These are phyloP conservation scores for Pedicia rivosa DNA, from an alignment of 2,888 invertebrate species.

Conservation along the genomic window DNA sequence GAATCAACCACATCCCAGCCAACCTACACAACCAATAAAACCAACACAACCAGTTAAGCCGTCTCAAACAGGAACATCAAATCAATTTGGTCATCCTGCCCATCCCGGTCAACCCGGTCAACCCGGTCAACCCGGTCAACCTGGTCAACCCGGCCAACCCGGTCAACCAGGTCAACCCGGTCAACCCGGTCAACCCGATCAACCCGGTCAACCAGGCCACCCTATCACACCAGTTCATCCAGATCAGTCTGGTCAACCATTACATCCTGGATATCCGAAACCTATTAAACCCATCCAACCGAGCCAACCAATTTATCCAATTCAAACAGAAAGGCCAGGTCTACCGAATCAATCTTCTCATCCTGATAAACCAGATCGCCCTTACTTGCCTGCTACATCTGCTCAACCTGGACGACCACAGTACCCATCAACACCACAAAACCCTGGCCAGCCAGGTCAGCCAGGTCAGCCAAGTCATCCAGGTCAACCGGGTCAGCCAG, in stretches of 20 bases:
- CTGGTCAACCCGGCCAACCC: conserved; percentile 22
- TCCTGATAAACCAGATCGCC: no score
- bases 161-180: conserved; percentile 37
- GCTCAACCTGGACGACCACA: conserved; percentile 12
- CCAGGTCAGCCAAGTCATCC: conserved; percentile 11
- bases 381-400: conserved; percentile 28
- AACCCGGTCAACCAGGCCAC: conserved; percentile 14
- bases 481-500: conserved; percentile 9
- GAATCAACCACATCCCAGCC: neutral
- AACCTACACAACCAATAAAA: neutral
- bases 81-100: conserved; percentile 13
- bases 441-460: no score
- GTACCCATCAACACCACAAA: conserved; percentile 23
- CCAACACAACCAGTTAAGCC: neutral
- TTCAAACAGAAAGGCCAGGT: no score
- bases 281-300: neutral
- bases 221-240: conserved; percentile 26
- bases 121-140: neutral
- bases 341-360: no score
- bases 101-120: neutral
- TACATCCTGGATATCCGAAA: conserved; percentile 3
- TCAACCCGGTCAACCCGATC: conserved; percentile 22
- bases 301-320: no score
- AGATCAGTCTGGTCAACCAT: conserved; percentile 12
- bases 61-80: neutral